These are phyloP conservation scores for Elgaria multicarinata DNA, from an alignment of 2,113 vertebrate species.

Conservation along the genomic window DNA sequence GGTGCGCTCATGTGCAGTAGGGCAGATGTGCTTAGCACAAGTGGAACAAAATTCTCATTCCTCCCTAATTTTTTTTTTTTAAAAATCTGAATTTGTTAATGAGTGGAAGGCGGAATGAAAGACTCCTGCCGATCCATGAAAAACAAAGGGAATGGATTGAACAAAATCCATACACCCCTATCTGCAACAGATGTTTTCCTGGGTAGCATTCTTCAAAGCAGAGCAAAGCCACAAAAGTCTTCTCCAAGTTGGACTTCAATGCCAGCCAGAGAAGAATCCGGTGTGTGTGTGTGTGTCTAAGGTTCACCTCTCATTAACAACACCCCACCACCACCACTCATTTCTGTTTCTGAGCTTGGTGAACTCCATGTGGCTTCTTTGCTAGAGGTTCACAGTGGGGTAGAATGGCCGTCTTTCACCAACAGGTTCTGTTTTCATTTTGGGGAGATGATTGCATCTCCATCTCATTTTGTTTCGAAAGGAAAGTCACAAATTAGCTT, in stretches of 20 bases:
- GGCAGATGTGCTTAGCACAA: too few species aligned
- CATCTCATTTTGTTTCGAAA: rapidly evolving
- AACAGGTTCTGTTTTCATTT: background rate
- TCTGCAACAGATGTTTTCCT: too few species aligned
- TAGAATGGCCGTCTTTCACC: background rate
- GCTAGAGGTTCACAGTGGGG: rapidly evolving
- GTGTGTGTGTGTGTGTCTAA: background rate
- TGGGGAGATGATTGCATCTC: background rate
- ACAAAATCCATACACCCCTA: too few species aligned
- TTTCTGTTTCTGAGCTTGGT: background rate
- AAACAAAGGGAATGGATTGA: too few species aligned
- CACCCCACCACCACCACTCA: background rate
- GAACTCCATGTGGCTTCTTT: background rate
- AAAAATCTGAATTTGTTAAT: too few species aligned
- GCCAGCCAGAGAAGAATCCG: background rate
- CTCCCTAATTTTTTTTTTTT: too few species aligned
- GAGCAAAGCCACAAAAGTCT: background rate
- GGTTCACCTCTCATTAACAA: background rate
- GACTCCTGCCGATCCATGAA: too few species aligned
- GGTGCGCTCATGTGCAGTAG: too few species aligned
- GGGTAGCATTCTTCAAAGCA: too few species aligned
- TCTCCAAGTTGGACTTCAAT: background rate
- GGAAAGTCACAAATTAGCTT: background rate
- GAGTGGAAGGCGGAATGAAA: too few species aligned
- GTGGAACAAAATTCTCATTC: too few species aligned